Base-by-base conservation (phyloP, 2,113 vertebrate species). In the Cynoglossus semilaevis region DNA sequence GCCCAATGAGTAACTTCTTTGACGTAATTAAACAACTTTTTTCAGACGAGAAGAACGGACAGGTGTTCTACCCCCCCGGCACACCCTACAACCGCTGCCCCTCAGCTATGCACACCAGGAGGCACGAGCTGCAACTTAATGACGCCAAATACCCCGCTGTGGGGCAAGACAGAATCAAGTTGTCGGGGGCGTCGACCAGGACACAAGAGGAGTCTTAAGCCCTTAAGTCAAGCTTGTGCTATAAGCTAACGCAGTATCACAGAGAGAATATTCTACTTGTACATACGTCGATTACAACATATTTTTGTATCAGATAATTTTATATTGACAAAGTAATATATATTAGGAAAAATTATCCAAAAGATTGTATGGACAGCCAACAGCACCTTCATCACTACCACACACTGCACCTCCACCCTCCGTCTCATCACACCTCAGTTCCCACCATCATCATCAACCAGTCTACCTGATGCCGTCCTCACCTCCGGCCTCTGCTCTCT, bases 1-100 rank as follows among this genome's bases (percentile, higher is more conserved):
- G 93, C 93, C 93, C 95, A 90, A 91, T 97, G 93, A 95, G 93
- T 96, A 95, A 94, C 95, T 95, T 96, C 94, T 95, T 98, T 97
- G 96, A 97, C 93, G 94, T 97, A 94, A 97, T 96, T 93, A 95
- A 96, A 94, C 94, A 95, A 95, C 95, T 98, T 94, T 97, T 98
- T 98, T 96, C 96, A 98, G 96, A 98, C 93, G 96, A 99, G 95
- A 97, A 98, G 95, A 97, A 94, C 51, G 94, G 94, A 91, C 96
- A 96, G 93, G 94, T 93, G 91, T 92, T 93, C 90, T 92, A 90
- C 90, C 89, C 93, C 85, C 86, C 90, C 82, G 93, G 92, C 92
- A 90, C 92, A 66, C 92, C 93, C 90, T 88, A 91, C 94, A 94
- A 93, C 92, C 93, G 87, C 77, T 86, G 84, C 76, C 90, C 92